These are phyloP conservation scores for Lutraria lutraria DNA, from an alignment of 2,888 invertebrate genomes.

Conservation along the genomic window DNA sequence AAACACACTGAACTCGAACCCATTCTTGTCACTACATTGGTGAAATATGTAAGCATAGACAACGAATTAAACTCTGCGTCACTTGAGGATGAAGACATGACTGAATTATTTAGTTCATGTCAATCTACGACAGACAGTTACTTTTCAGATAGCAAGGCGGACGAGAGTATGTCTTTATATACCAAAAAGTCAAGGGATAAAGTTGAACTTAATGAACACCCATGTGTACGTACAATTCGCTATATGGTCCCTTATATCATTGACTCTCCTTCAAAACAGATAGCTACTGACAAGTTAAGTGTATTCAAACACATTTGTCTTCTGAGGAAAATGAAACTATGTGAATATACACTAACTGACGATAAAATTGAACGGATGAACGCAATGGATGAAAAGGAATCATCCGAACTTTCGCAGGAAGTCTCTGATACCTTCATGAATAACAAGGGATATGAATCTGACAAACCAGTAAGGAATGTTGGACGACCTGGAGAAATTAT, in stretches of 20 bases:
- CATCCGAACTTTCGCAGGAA: not conserved
- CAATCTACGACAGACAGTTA: not conserved
- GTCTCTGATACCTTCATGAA: constrained; percentile 22
- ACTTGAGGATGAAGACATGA: not conserved
- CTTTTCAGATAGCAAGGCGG: not conserved
- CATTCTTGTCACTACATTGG: not conserved
- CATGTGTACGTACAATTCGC: constrained; percentile 43
- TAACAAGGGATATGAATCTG: not conserved
- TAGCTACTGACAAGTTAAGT: not conserved
- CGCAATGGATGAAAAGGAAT: not conserved
- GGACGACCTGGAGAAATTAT: constrained; percentile 35
- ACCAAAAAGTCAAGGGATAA: not conserved
- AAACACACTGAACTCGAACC: not conserved
- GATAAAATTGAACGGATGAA: not conserved
- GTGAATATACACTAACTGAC: not conserved
- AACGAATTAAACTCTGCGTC: not conserved
- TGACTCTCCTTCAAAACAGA: not conserved
- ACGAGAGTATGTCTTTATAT: not conserved
- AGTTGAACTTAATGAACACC: not conserved
- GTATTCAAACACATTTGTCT: not conserved
- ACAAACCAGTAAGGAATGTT: not conserved
- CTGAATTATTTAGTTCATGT: not conserved
- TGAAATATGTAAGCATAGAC: not conserved
- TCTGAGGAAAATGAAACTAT: not conserved
- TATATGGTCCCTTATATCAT: constrained; percentile 54